These are phyloP conservation scores for Passer montanus DNA, from an alignment of 2,113 vertebrate genomes.

Conservation along the genomic window DNA sequence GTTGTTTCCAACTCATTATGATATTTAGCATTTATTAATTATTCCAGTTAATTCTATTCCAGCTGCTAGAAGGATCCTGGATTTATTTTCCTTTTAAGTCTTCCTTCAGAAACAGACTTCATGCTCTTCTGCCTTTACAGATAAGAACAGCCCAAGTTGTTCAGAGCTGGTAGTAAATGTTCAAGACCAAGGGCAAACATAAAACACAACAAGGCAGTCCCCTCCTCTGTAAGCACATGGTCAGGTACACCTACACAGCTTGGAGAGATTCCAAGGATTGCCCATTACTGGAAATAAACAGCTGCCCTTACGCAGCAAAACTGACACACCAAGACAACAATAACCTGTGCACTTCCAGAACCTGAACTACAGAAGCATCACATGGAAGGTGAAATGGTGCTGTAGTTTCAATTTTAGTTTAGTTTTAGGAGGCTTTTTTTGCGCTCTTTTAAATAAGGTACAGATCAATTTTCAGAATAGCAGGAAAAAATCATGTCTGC, in stretches of 20 bases:
- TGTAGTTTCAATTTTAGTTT: not conserved
- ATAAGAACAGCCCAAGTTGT: not conserved
- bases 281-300: not conserved
- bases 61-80: not conserved
- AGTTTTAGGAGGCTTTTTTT: not conserved
- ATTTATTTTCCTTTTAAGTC: constrained; percentile 10
- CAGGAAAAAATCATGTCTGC: not conserved
- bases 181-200: not conserved
- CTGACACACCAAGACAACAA: not conserved
- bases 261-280: not conserved
- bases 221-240: not conserved
- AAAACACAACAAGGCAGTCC: not conserved
- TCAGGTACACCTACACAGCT: not conserved
- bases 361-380: not conserved
- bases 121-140: not conserved
- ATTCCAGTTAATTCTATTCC: constrained; percentile 7
- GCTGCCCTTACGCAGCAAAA: not conserved
- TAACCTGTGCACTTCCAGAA: not conserved
- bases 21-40: not conserved
- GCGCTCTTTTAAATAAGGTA: not conserved
- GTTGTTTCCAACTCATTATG: not conserved
- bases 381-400: not conserved
- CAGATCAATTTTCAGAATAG: not conserved
- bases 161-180: not conserved
- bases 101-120: not conserved